Base-by-base conservation (phyloP, 1,140 invertebrate species). In the Nasonia longicornis region DNA sequence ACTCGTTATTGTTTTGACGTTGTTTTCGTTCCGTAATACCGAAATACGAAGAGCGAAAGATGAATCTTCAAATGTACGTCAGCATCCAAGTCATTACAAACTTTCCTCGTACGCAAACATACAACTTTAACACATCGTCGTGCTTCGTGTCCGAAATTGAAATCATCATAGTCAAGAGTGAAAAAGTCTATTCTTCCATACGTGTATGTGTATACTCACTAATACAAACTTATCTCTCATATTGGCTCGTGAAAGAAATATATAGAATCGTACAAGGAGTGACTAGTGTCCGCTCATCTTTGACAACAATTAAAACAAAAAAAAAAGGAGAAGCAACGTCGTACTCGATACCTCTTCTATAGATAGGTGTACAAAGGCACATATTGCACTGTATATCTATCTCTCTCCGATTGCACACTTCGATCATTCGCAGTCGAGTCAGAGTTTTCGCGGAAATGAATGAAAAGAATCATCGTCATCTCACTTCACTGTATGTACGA, bases 231-330 rank as follows among this genome's bases (percentile, higher is more conserved):
- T 58, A 73, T 73, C 73, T 80, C 12, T 58, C 35, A 66, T 26
- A 26, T 80, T 42, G 66, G 48, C 31, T 76, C 29, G 66, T 69
- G 11, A 52, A 58, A 7, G 2, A 7, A n/a, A 3, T 77, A 71
- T 75, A 66, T 81, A 84, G 26, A 82, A 83, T 81, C 71, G 74
- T 83, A 84, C 79, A 84, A 82, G 52, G 84, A 86, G 84, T 86
- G 86, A 85, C 85, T 86, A 86, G 86, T 76, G 79, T 85, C 70
- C 79, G 82, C 82, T 84, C 79, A 85, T 84, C 81, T 83, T 84
- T 82, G 63, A 84, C 84, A 81, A 85, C 79, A 85, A 58, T 58
- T 20, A 82, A 77, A 84, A 79, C 1, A 58, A 58, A 20, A 48
- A 20, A 48, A 10, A 48, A 16, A 48, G 11, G 3, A 78, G 63